Conservation (phyloP, 2,113 vertebrate species). For the Bos indicus region DNA sequence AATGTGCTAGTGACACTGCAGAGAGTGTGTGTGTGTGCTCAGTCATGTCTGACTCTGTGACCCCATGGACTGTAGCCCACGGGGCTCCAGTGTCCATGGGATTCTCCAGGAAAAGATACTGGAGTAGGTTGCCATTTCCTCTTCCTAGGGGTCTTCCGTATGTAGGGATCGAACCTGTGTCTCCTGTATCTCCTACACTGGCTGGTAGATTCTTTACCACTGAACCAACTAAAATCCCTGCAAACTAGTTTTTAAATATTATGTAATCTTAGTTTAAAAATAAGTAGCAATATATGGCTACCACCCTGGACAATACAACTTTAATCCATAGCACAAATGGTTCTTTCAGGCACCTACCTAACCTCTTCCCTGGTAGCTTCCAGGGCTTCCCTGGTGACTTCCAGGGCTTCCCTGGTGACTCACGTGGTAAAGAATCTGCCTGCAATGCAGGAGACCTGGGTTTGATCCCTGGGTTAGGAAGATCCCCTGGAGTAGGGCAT, state of each 20-base stretch:
- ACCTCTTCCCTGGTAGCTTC: background rate
- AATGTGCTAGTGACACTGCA: background rate
- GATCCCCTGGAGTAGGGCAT: background rate
- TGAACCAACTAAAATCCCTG: background rate
- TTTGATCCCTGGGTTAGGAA: background rate
- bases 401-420: background rate
- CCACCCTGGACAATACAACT: background rate
- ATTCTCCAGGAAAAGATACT: background rate
- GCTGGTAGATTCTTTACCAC: background rate
- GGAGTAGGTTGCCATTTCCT: background rate
- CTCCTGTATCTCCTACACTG: background rate
- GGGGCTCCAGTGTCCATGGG: background rate
- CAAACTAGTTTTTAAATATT: background rate
- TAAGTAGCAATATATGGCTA: background rate
- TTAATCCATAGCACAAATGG: background rate
- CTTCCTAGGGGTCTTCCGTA: background rate
- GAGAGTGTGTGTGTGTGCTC: background rate
- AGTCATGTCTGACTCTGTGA: background rate
- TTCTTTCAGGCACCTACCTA: background rate
- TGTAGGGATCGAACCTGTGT: background rate
- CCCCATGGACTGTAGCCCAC: background rate
- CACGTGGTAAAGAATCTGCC: background rate
- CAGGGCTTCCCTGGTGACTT: background rate
- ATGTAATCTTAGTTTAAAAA: background rate
- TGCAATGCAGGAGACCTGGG: background rate